Percentiles rank a stretch among this genome's conserved stretches.
phyloP scores from a whole-genome alignment of 1,140 invertebrate genomes.

The Dinothrombium tinctorium region DNA sequence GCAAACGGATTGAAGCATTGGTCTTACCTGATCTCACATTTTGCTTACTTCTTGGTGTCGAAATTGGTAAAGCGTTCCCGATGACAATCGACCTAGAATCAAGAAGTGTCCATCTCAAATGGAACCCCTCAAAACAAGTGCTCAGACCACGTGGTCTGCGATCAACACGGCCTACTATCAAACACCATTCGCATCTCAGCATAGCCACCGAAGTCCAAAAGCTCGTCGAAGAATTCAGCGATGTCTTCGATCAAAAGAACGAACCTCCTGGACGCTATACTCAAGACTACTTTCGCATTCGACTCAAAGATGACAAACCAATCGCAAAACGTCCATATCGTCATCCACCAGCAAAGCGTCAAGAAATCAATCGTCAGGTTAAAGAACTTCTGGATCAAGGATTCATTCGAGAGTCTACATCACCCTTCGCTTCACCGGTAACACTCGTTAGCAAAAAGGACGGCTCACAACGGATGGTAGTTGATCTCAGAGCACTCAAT shows the following conservation, averaged over 20 bases:
- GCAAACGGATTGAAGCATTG: too few relatives aligned
- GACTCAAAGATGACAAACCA: background rate
- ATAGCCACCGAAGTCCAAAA: too few relatives aligned
- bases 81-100: too few relatives aligned
- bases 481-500: conserved; percentile 19
- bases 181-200: too few relatives aligned
- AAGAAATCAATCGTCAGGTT: conserved; percentile 11
- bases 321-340: background rate
- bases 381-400: conserved; percentile 12
- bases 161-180: too few relatives aligned
- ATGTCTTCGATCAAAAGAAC: background rate
- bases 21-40: too few relatives aligned
- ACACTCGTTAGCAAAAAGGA: conserved; percentile 12
- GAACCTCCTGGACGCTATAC: background rate
- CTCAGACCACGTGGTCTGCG: too few relatives aligned
- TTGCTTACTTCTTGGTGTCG: too few relatives aligned
- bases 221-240: background rate
- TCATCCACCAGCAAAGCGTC: conserved; percentile 2
- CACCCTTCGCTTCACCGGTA: conserved; percentile 13
- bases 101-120: too few relatives aligned
- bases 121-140: too few relatives aligned
- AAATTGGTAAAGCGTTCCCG: too few relatives aligned
- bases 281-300: background rate
- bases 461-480: conserved; percentile 13
- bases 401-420: conserved; percentile 13